Base-by-base conservation (phyloP, 2,888 invertebrate species). In the Tenthredo distinguenda region DNA sequence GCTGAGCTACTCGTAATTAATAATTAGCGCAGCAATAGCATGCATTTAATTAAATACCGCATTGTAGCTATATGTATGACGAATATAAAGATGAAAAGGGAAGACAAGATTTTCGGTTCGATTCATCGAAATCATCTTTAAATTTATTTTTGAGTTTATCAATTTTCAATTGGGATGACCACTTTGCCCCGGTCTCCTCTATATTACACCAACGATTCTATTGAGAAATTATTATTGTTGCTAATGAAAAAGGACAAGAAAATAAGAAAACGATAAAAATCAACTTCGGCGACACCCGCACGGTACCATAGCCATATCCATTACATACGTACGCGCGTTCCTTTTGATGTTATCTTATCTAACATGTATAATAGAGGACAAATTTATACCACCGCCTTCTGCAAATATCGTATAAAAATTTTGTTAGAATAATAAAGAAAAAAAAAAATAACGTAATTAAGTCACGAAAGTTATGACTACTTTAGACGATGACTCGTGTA, bases 381-480 rank as follows among this genome's bases (percentile, higher is more conserved):
- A 55, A n/a, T n/a, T 55, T n/a, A 55, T n/a, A 55, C 55, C 55
- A 55, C 55, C 55, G 18, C 5, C n/a, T 68, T 18, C 2, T 18
- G 37, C 18, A 37, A 10, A 37, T 31, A 15, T 31, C 18, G 15
- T 71, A 34, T 71, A 31, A 34, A 37, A 72, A 72, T 71, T n/a
- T 43, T 10, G 9, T 72, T 71, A 6, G 9, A 71, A 12, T 37
- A 7, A 37, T 7, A 37, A 34, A 71, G 1, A 71, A 71, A 18
- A 37, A 40, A n/a, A 34, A 71, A 18, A 40, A n/a, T 74, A 12
- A 47, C 12, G 12, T 1, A 26, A 26, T 26, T 26, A 40, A 37
- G 74, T 74, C 74, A 74, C 74, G 74, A 40, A 74, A 74, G n/a
- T 74, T 74, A 74, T 74, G 74, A 74, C 74, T 74, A 43, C 12